Evolutionary conservation across 2,113 vertebrate species (phyloP).

Genomic region (Hydropotes inermis): DNA sequence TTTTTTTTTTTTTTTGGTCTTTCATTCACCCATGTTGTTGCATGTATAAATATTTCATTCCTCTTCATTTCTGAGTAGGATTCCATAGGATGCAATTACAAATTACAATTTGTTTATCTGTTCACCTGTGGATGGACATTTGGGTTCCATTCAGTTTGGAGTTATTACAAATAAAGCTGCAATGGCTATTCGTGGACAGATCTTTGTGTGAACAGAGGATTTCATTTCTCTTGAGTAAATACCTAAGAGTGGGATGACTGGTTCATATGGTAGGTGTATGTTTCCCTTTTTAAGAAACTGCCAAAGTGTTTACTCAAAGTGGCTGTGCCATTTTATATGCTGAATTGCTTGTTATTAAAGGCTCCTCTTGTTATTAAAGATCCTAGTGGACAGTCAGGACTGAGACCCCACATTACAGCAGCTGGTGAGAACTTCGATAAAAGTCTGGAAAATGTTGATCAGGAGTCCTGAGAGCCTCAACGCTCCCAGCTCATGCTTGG

Average conservation of each 20-base stretch:
- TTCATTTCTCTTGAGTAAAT: not conserved
- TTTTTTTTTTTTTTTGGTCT: not conserved
- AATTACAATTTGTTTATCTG: not conserved
- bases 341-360: not conserved
- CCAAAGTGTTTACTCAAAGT: not conserved
- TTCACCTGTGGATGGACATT: not conserved
- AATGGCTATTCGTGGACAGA: not conserved
- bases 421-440: not conserved
- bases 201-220: not conserved
- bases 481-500: not conserved
- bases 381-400: not conserved
- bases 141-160: not conserved
- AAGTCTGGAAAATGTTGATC: not conserved
- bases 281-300: slow-evolving; percentile 14
- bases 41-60: not conserved
- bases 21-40: not conserved
- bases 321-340: not conserved
- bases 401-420: not conserved
- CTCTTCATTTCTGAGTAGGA: not conserved
- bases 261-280: not conserved
- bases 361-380: not conserved
- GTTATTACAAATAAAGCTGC: not conserved
- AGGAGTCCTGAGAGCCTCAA: not conserved
- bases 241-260: not conserved
- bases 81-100: not conserved